Conservation (phyloP, 1,140 invertebrate genomes). For the Homarus americanus region DNA sequence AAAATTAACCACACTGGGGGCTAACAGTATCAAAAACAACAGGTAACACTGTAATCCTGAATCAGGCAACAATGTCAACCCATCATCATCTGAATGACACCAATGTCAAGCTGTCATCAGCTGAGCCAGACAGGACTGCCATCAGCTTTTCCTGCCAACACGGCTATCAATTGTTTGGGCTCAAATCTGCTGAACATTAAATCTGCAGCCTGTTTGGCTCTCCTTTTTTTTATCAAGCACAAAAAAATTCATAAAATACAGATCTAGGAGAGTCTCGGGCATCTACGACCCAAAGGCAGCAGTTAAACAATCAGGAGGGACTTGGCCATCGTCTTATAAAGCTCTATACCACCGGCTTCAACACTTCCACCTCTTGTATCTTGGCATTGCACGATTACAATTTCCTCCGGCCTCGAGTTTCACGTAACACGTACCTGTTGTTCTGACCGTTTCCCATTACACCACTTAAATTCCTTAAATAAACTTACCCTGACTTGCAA, state of each 20-base stretch:
- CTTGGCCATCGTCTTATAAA: slow-evolving; percentile 33
- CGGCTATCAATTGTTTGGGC: slow-evolving; percentile 15
- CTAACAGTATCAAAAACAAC: slow-evolving; percentile 61
- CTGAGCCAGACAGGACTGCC: slow-evolving; percentile 5
- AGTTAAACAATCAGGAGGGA: slow-evolving; percentile 52
- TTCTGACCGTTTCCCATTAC: slow-evolving; percentile 43
- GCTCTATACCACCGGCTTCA: slow-evolving; percentile 12
- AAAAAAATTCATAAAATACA: slow-evolving; percentile 16
- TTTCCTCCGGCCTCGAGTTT: slow-evolving; percentile 35
- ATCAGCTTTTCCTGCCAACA: neutral
- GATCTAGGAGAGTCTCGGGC: slow-evolving; percentile 10
- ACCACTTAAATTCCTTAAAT: slow-evolving; percentile 13
- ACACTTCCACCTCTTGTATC: neutral
- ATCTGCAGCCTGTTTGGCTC: slow-evolving; percentile 33
- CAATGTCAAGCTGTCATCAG: neutral
- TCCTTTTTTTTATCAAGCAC: slow-evolving; percentile 19
- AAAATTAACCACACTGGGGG: slow-evolving; percentile 70
- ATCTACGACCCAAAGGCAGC: slow-evolving; percentile 26
- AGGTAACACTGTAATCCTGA: slow-evolving; percentile 60
- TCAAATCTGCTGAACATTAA: slow-evolving; percentile 10
- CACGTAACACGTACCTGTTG: slow-evolving; percentile 22
- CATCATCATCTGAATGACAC: neutral
- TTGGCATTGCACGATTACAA: slow-evolving; percentile 29
- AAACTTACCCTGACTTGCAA: slow-evolving; percentile 50
- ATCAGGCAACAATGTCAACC: slow-evolving; percentile 37